These are phyloP conservation scores for Microplitis demolitor DNA, from an alignment of 1,140 invertebrate species.

Conservation along the genomic window DNA sequence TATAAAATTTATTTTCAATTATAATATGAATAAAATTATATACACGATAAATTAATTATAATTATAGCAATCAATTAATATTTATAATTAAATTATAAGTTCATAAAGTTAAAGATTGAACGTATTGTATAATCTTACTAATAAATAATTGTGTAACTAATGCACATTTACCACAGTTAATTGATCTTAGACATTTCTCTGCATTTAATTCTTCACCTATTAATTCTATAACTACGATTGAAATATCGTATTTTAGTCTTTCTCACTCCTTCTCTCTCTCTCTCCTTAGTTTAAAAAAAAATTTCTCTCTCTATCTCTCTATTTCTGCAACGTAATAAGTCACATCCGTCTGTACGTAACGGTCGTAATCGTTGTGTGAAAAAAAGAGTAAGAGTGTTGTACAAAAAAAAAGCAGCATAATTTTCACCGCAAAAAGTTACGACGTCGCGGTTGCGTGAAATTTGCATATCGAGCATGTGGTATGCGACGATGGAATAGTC, in stretches of 20 bases:
- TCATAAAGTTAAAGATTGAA: too few species aligned
- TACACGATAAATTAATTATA: too few species aligned
- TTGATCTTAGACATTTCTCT: background rate
- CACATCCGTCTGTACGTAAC: constrained; percentile 17
- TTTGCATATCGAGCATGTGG: constrained; percentile 44
- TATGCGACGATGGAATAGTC: constrained; percentile 21
- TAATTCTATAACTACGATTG: background rate
- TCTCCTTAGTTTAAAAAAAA: background rate
- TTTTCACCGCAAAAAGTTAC: constrained; percentile 19
- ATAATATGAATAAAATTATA: too few species aligned
- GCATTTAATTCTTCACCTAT: background rate
- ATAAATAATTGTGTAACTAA: constrained; percentile 1
- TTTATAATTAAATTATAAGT: too few species aligned
- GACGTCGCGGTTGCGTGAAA: constrained; percentile 26
- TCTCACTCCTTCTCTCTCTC: background rate
- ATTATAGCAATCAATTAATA: too few species aligned
- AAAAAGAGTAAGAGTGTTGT: background rate
- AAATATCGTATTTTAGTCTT: background rate
- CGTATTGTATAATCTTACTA: background rate
- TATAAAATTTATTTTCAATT: too few species aligned
- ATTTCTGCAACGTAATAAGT: constrained; percentile 17
- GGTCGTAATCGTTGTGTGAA: background rate
- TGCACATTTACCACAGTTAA: background rate
- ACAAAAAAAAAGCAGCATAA: constrained; percentile 15
- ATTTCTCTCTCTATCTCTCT: background rate